A percentile compares a stretch with the other conserved stretches of the same genome.
These are phyloP conservation scores for Capromys pilorides DNA, from an alignment of 2,797 vertebrate species.

Conservation along the genomic window DNA sequence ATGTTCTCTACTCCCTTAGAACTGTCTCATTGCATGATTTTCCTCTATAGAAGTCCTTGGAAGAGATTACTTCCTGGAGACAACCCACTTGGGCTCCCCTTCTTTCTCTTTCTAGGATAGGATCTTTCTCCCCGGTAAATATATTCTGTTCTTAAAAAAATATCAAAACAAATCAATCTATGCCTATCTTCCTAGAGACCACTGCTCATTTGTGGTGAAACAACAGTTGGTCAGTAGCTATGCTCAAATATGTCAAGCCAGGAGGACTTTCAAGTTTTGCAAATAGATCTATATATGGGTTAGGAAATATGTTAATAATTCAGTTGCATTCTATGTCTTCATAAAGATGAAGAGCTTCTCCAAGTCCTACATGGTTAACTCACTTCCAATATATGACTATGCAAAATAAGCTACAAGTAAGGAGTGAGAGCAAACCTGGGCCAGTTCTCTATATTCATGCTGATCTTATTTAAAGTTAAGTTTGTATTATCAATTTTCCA, in stretches of 20 bases:
- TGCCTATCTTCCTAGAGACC: not conserved
- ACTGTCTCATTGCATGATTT: too few relatives aligned
- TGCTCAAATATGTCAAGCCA: not conserved
- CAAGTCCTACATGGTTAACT: not conserved
- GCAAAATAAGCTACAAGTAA: not conserved
- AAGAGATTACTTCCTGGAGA: too few relatives aligned
- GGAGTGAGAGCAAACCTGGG: not conserved
- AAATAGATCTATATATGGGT: not conserved
- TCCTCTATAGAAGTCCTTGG: too few relatives aligned
- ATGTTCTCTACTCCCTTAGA: too few relatives aligned
- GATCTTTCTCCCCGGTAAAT: too few relatives aligned
- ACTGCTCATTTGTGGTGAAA: not conserved
- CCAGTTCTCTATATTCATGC: not conserved
- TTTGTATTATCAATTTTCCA: constrained; percentile 8
- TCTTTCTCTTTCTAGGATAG: too few relatives aligned
- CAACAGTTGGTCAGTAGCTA: not conserved
- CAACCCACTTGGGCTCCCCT: too few relatives aligned
- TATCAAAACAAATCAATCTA: not conserved
- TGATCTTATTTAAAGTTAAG: not conserved
- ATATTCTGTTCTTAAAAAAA: not conserved
- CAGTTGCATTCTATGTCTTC: not conserved
- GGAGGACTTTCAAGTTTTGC: not conserved
- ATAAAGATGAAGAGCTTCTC: not conserved
- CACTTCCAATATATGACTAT: not conserved
- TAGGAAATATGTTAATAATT: not conserved